Base-by-base conservation (phyloP, 2,113 vertebrate species). In the Gambusia holbrooki region DNA sequence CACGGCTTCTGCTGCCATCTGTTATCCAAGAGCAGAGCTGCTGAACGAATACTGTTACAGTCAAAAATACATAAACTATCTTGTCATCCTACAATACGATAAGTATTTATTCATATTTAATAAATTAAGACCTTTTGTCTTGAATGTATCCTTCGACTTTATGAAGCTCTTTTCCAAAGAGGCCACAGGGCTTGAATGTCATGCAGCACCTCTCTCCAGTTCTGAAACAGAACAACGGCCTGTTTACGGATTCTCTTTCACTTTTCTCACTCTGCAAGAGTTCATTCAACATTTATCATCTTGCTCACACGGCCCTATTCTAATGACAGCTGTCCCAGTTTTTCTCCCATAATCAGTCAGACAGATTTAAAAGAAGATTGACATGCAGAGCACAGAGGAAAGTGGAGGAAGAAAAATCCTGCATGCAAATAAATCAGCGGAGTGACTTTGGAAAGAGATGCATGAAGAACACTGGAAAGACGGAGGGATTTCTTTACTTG, bases 141-240 rank as follows among this genome's bases (percentile, higher is more conserved):
- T 97, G 95, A 89, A 99, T 98, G 91, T 97, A 98, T 80, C 98
- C 98, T 89, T 99, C 98, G 29, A 99, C 97, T 95, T 98, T 99
- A 93, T 99, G 98, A 66, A 99, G 90, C 87, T 99, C 98, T 86
- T 99, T 99, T 33, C 97, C 98, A 89, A 99, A 99, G 79, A 99
- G 95, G 73, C 97, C 97, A 0, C 97, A 99, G 5, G 97, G 96
- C 78, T 98, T 99, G 93, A 99, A 99, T 70, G 91, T 97, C 86
- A 99, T 92, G 81, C 95, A 87, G 88, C 98, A 99, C 76, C 96
- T 96, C 86, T 99, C 98, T 1, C 96, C 97, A 8, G 97, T 98
- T 95, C 98, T 99, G 83, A 70, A 71, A 88, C 88, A 74, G 74
- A 93, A 91, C 17, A 79, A 82, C 79, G 82, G 48, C 79, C 48